Evolutionary conservation across 1,140 invertebrate species (phyloP), one percentile per base, ranked within the genome.

Genomic region (Leptonema lineaticorne): DNA sequence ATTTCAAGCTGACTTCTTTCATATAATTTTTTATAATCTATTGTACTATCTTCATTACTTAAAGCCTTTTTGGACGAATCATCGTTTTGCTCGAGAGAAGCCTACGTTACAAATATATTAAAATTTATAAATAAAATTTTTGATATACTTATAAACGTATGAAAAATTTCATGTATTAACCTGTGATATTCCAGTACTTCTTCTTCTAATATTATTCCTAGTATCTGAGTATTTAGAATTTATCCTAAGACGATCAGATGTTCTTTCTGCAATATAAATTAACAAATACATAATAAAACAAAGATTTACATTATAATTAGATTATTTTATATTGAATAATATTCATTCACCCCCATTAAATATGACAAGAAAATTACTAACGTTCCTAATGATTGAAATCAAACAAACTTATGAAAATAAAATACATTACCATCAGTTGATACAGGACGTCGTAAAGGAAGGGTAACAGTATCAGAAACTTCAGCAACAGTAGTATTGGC

Each of bases 11-110:
- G 84, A 45, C 86, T 88, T 77, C 88, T 87, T 78, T 91, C 89
- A 76, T 89, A 92, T 62, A 92, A 78, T 74, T 90, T 92, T 77
- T 94, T 94, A 78, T 94, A 94, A 78, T 94, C 92, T 63, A 90
- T 82, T 77, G 91, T 89, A 27, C 90, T 90, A 75, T 92, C 91
- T 79, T 88, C 88, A 48, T 85, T 62, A 45, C 45, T 62, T 45
- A 45, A 37, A 22, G 16, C 16, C 27, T 64, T 64, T 24, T 64
- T 62, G 29, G 28, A 11, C 14, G 22, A 8, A 28, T 50, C 27
- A 22, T 64, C 62, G n/a, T 37, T 63, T 28, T 30, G 60, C 7
- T 63, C 60, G 16, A 22, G n/a, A 27, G 9, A 46, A 1, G 27
- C 29, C 62, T 64, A 24, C 16, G 16, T 46, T 11, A 33, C 5